phyloP scores from a whole-genome alignment of 53 echinoderm and acorn worm genomes.

The Stichopus horrens region DNA sequence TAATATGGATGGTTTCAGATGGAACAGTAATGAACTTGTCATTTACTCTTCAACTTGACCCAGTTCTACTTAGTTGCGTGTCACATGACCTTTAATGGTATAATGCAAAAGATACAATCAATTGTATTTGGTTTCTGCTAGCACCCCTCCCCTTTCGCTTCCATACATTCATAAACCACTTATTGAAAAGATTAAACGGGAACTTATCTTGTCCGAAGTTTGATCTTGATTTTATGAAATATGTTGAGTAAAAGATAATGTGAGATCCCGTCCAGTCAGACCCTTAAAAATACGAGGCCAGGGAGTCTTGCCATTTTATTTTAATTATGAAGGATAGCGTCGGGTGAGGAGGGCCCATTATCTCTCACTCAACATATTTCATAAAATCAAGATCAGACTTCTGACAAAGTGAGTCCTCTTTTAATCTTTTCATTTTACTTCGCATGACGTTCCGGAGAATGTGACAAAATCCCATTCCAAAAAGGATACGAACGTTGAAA shows the following conservation, averaged over 20 bases:
- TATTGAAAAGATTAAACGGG: background rate
- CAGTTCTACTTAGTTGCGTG: too few relatives aligned
- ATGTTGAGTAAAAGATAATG: background rate
- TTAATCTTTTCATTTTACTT: constrained; percentile 21
- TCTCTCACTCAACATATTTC: background rate
- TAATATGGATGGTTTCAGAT: too few relatives aligned
- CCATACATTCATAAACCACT: too few relatives aligned
- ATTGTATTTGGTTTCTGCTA: too few relatives aligned
- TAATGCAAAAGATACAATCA: too few relatives aligned
- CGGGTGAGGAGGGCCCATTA: background rate
- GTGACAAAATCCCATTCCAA: background rate
- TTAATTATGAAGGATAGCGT: too few relatives aligned
- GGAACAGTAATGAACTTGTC: too few relatives aligned
- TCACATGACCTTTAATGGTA: too few relatives aligned
- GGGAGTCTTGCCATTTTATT: too few relatives aligned
- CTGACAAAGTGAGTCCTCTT: background rate
- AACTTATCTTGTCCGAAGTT: background rate
- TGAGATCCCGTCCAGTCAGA: background rate
- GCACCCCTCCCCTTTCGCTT: too few relatives aligned
- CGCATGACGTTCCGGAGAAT: constrained; percentile 29
- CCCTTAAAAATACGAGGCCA: too few relatives aligned
- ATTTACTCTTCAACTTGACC: too few relatives aligned
- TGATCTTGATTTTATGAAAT: background rate
- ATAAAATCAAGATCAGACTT: constrained; percentile 34
- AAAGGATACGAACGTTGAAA: background rate